A percentile compares a stretch with the other conserved stretches of the same genome.
phyloP scores from a whole-genome alignment of 2,797 vertebrate genomes.

The Champsocephalus esox region DNA sequence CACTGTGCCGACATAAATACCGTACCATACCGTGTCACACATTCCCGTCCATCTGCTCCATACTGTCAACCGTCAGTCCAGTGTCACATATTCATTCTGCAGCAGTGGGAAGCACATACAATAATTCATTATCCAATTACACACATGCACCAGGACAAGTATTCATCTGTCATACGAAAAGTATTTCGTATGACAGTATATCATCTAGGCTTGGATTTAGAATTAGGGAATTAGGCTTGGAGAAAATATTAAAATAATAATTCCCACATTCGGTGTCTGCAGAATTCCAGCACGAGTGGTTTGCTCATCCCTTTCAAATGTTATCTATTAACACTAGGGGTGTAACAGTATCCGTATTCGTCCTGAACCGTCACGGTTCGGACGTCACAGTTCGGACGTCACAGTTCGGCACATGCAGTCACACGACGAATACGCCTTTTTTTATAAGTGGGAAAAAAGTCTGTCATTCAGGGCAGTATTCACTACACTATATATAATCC shows the following conservation, averaged over 20 bases:
- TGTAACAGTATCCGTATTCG: too few species aligned
- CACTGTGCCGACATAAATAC: conserved; percentile 38
- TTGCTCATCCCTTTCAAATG: conserved; percentile 6
- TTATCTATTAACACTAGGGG: neutral
- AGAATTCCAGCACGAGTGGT: conserved; percentile 16
- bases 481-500: too few species aligned
- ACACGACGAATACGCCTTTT: too few species aligned
- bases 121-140: conserved; percentile 27
- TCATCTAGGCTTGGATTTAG: conserved; percentile 9
- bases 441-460: too few species aligned
- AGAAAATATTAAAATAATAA: conserved; percentile 21
- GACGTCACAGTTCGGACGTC: too few species aligned
- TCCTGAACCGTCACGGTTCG: too few species aligned
- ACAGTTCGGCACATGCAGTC: too few species aligned
- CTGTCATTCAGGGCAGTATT: too few species aligned
- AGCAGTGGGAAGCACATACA: conserved; percentile 10
- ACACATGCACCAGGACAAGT: conserved; percentile 17
- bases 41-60: conserved; percentile 70
- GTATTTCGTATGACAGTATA: conserved; percentile 14
- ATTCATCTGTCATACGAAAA: conserved; percentile 38
- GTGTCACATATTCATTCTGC: conserved; percentile 57
- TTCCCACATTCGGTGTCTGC: conserved; percentile 21
- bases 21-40: conserved; percentile 44
- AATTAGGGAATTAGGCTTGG: conserved; percentile 20
- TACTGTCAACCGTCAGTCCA: conserved; percentile 69